These are phyloP conservation scores for Polyommatus iphigenia DNA, from an alignment of 2,888 invertebrate species.

Conservation along the genomic window DNA sequence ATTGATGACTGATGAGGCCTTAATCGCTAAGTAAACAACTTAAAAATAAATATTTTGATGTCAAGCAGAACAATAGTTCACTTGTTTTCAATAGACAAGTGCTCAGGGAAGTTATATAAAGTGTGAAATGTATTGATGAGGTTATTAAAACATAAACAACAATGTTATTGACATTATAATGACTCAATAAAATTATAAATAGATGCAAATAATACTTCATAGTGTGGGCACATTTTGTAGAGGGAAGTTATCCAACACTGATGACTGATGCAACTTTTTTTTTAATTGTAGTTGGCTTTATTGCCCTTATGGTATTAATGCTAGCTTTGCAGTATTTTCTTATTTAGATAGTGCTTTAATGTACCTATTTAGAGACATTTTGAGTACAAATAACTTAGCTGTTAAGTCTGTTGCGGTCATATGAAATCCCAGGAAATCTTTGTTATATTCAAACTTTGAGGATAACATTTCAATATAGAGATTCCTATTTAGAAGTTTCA, in stretches of 20 bases:
- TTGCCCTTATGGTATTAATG: not conserved
- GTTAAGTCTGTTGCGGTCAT: too few relatives aligned
- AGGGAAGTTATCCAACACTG: not conserved
- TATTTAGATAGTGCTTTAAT: not conserved
- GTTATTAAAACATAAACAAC: conserved; percentile 14
- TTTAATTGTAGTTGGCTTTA: not conserved
- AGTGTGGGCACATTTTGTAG: not conserved
- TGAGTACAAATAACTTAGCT: too few relatives aligned
- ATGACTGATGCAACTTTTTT: not conserved
- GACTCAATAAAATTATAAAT: conserved; percentile 9
- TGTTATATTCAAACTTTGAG: too few relatives aligned
- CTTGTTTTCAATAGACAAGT: not conserved
- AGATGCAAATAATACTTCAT: conserved; percentile 1
- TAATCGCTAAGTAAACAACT: too few relatives aligned
- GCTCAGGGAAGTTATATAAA: not conserved
- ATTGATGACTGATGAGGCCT: too few relatives aligned
- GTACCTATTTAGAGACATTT: not conserved
- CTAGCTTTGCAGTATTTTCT: not conserved
- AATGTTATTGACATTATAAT: conserved; percentile 1
- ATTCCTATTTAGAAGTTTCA: not conserved
- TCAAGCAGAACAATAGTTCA: not conserved
- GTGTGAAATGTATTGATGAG: not conserved
- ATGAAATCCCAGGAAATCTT: too few relatives aligned
- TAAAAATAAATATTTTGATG: not conserved
- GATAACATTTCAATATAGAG: too few relatives aligned